These are phyloP conservation scores for Tokudaia tokunoshimensis DNA, from an alignment of 2,797 vertebrate species.

Conservation along the genomic window DNA sequence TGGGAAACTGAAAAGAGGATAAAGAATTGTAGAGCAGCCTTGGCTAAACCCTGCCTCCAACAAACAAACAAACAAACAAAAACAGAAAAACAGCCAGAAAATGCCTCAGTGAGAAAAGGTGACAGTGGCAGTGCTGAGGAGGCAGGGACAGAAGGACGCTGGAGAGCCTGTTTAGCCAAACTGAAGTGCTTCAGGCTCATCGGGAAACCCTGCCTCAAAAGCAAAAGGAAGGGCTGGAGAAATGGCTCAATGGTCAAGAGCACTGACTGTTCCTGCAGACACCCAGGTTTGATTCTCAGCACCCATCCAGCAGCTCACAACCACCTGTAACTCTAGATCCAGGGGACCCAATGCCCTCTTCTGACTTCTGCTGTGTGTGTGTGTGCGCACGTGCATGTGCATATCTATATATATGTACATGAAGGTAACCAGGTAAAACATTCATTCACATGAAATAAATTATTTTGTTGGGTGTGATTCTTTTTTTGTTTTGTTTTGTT, in stretches of 20 bases:
- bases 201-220: neutral
- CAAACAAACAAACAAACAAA: too few relatives aligned
- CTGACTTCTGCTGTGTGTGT: neutral
- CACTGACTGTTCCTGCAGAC: neutral
- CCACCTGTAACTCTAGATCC: neutral
- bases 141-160: neutral
- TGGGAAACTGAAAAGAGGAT: neutral
- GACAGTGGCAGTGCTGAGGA: neutral
- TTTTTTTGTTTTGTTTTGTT: neutral
- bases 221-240: neutral
- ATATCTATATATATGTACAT: neutral
- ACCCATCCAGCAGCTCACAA: neutral
- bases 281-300: neutral
- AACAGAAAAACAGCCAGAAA: too few relatives aligned
- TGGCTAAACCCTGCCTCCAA: neutral
- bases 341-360: neutral
- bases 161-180: neutral
- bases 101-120: neutral
- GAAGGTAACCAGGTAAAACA: neutral
- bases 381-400: neutral
- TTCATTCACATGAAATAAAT: neutral
- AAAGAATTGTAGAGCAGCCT: neutral
- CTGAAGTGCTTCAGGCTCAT: neutral
- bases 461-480: neutral
- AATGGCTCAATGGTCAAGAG: neutral